Evolutionary conservation across 2,888 invertebrate species (phyloP), one percentile per base, ranked within the genome.

Genomic region (Baronia brevicornis): DNA sequence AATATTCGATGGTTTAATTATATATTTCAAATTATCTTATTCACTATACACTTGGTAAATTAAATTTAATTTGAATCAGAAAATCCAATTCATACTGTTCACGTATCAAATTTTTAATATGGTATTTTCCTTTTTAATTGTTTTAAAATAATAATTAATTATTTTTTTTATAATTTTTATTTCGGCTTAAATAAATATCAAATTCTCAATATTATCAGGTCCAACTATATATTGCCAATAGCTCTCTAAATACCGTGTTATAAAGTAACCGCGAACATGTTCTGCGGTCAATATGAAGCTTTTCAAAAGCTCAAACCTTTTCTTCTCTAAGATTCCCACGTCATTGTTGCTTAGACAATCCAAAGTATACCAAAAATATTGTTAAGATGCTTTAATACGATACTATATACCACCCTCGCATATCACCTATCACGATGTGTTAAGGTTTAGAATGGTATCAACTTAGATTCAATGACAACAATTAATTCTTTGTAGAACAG

Each of bases 221-320:
- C 27, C 6, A 24, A 15, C 34, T 22, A 18, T 6, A 26, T 8
- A 7, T 8, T 31, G 17, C 19, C 9, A 27, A 31, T 33, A 48
- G 41, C 46, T 37, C 44, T 52, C 73, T 80, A 79, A 79, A 77
- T 73, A 73, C 66, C 60, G 47, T 55, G 53, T 70, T 70, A 78
- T 80, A 67, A 62, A 71, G 60, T 66, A 63, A 59, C 70, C 68
- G 59, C n/a, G n/a, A n/a, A 62, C 70, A 68, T 63, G 60, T 54
- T 51, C 55, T 46, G 64, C 56, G 74, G 74, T 77, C 72, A 74
- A 74, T 67, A 61, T 54, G 56, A 60, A 55, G 46, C 54, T 59
- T 60, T 59, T 62, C 54, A 55, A 57, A 47, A 41, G 34, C 44
- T 40, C 51, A 56, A 60, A 65, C 62, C 54, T 51, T 45, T 54